A percentile compares a stretch with the other conserved stretches of the same genome.
These are phyloP conservation scores for Colletes collaris DNA, from an alignment of 2,888 invertebrate species.

Conservation along the genomic window DNA sequence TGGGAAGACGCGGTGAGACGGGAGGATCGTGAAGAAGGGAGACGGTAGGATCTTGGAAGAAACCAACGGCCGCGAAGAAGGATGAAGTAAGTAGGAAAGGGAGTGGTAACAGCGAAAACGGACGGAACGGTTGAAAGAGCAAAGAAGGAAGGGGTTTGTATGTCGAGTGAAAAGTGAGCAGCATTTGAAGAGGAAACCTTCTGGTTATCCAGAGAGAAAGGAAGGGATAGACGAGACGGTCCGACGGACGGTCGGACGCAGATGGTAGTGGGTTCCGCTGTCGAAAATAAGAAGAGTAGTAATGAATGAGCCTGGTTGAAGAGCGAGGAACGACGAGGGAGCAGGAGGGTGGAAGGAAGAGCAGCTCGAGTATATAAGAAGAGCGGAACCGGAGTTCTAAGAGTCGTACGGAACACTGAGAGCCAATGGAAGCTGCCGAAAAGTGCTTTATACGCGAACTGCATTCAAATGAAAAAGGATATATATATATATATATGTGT, in stretches of 20 bases:
- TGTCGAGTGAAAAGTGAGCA: conserved; percentile 72
- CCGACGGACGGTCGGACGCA: conserved; percentile 41
- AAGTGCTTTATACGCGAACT: conserved; percentile 56
- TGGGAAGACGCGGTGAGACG: conserved; percentile 9
- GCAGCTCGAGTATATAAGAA: conserved; percentile 45
- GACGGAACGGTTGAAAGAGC: conserved; percentile 56
- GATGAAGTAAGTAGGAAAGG: conserved; percentile 30
- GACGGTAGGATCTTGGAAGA: conserved; percentile 19
- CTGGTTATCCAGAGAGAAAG: conserved; percentile 64
- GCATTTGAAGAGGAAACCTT: conserved; percentile 72
- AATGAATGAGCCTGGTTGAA: conserved; percentile 76
- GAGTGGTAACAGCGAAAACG: conserved; percentile 34
- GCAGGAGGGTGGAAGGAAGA: conserved; percentile 24
- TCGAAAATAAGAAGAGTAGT: conserved; percentile 79
- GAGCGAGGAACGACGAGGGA: conserved; percentile 44
- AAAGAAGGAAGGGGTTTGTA: conserved; percentile 54
- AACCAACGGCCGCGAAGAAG: conserved; percentile 20
- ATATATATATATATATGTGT: conserved; percentile 53
- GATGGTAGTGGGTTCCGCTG: conserved; percentile 68
- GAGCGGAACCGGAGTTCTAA: conserved; percentile 38
- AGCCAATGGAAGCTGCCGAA: conserved; percentile 69
- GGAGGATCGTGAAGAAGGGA: conserved; percentile 36
- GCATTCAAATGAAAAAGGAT: conserved; percentile 74
- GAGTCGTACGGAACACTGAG: conserved; percentile 63
- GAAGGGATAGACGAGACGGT: conserved; percentile 65